A percentile compares a stretch with the other conserved stretches of the same genome.
Conservation (phyloP, 2,888 invertebrate species). For the Podabrus alpinus region DNA sequence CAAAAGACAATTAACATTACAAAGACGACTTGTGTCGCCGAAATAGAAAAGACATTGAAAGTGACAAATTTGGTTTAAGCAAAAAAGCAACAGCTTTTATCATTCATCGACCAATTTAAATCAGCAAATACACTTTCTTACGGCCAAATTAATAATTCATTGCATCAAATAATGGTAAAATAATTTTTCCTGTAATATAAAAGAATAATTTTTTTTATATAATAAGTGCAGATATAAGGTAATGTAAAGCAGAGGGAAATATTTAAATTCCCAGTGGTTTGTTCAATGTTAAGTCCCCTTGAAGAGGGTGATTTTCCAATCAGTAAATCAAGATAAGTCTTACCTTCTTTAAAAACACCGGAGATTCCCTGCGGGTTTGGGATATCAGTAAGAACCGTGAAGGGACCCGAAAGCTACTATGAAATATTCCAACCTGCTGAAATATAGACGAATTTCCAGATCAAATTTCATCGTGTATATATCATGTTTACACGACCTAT, state of each 20-base stretch:
- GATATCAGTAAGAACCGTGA: conserved; percentile 36
- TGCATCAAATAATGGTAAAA: not conserved
- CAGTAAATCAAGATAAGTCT: conserved; percentile 50
- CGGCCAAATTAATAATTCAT: not conserved
- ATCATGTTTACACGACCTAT: conserved; percentile 42
- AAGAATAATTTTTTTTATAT: not conserved
- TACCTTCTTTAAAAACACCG: conserved; percentile 47
- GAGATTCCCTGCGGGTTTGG: conserved; percentile 39
- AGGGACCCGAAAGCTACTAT: conserved; percentile 36
- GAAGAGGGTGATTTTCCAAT: conserved; percentile 43
- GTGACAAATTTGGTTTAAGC: conserved; percentile 36
- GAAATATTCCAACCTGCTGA: conserved; percentile 39
- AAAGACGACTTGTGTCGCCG: conserved; percentile 49
- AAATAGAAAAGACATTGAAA: conserved; percentile 43
- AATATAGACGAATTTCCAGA: conserved; percentile 42
- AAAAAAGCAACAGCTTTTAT: conserved; percentile 30
- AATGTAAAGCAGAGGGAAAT: conserved; percentile 16
- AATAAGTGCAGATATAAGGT: conserved; percentile 11
- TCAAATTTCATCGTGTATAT: conserved; percentile 42
- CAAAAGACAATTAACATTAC: conserved; percentile 48
- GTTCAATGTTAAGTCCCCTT: conserved; percentile 33
- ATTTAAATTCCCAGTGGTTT: conserved; percentile 35
- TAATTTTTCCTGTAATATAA: not conserved
- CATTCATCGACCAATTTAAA: conserved; percentile 26
- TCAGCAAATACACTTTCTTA: not conserved